Evolutionary conservation across 1,140 invertebrate species (phyloP).

Genomic region (Euura saliciscinereae): DNA sequence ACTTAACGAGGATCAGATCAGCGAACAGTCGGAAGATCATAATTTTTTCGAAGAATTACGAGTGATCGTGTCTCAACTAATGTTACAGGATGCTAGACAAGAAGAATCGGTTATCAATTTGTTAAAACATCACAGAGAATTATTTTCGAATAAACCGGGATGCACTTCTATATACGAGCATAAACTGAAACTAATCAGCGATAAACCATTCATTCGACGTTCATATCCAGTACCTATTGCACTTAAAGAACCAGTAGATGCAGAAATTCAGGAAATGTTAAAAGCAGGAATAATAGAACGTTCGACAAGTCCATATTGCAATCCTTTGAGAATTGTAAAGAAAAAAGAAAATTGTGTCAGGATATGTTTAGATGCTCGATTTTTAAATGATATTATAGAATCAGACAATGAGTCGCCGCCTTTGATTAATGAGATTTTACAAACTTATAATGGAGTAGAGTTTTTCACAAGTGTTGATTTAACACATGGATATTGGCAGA

Average conservation of each 20-base stretch:
- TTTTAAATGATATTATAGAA: no score
- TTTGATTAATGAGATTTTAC: slow-evolving; percentile 27
- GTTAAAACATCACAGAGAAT: slow-evolving; percentile 4
- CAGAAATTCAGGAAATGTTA: slow-evolving; percentile 23
- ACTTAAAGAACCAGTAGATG: slow-evolving; percentile 16
- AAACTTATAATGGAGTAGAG: slow-evolving; percentile 33
- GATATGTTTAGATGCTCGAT: no score
- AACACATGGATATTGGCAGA: no score
- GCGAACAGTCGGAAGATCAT: neutral
- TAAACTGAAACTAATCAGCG: slow-evolving; percentile 17
- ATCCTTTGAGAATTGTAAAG: slow-evolving; percentile 35
- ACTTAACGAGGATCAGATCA: no score
- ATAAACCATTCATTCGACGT: slow-evolving; percentile 21
- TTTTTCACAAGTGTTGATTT: neutral
- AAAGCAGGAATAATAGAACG: slow-evolving; percentile 29
- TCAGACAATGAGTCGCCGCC: neutral
- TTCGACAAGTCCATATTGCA: slow-evolving; percentile 36
- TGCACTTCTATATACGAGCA: slow-evolving; percentile 26
- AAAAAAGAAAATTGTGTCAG: slow-evolving; percentile 31
- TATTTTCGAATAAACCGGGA: slow-evolving; percentile 15
- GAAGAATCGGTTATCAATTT: slow-evolving; percentile 1
- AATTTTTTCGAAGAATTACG: slow-evolving; percentile 14
- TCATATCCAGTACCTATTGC: slow-evolving; percentile 30
- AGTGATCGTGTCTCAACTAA: slow-evolving; percentile 14
- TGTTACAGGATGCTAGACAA: slow-evolving; percentile 9